Evolutionary conservation across 2,113 vertebrate species (phyloP), one percentile per base, ranked within the genome.

Genomic region (Gadus chalcogrammus): DNA sequence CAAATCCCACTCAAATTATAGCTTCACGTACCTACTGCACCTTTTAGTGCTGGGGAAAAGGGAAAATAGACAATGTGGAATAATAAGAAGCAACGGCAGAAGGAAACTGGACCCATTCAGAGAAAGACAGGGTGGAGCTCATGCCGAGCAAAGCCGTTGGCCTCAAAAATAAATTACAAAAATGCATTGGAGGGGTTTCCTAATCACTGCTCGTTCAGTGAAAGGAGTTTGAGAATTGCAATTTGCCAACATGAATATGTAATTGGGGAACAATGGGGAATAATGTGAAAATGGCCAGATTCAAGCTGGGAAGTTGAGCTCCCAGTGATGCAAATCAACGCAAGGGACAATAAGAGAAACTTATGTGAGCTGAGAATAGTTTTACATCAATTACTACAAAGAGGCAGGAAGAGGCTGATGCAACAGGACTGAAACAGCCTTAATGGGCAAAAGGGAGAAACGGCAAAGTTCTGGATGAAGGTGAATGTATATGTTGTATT

Each of bases 361-460:
- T 69, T 66, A 6, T 35, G 68, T 65, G 77, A 76, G 48, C 15
- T 24, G 64, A 56, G 64, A 80, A 68, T 61, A 73, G 60, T 70
- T 28, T 61, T 59, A 66, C 2, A 20, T 76, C 75, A 77, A 89
- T 87, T 77, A 83, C 65, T 67, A 71, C 71, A 82, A 59, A 69
- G 66, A 80, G 9, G 67, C 65, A 75, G 52, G 42, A 48, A 48
- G 42, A 9, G 52, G 53, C 67, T 90, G 89, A 92, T 88, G 91
- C 85, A 92, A 92, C 84, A 35, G 61, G 78, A 74, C n/a, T 84
- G 90, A 92, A 92, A 91, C 84, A 87, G 77, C 63, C 22, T 73
- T 73, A 69, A 76, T 9, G 48, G 22, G 56, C 17, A 64, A 48
- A 27, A 60, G 4, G 24, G 58, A n/a, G 61, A 68, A 75, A 73